Percentiles rank a stretch among this genome's conserved stretches.
Evolutionary conservation across 1,140 invertebrate species (phyloP).

Genomic region (Alviniconcha marisindica): DNA sequence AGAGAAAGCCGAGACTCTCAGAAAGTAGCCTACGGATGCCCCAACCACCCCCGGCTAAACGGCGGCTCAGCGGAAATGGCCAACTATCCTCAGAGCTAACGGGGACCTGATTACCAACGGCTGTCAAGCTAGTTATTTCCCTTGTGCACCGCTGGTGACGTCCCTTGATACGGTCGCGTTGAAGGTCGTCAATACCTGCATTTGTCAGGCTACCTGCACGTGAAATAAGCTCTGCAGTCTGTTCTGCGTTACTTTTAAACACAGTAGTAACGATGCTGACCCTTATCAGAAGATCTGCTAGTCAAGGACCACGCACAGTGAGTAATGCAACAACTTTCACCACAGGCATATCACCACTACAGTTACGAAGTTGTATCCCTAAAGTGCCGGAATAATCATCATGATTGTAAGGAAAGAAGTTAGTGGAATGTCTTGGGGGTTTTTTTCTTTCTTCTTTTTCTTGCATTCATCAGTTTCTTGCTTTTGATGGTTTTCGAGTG

Average conservation of each 20-base stretch:
- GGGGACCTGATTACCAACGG: too few species aligned
- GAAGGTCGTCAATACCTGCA: not conserved
- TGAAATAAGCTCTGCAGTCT: not conserved
- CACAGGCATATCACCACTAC: too few species aligned
- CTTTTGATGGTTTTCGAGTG: not conserved
- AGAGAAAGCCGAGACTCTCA: too few species aligned
- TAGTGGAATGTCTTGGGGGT: not conserved
- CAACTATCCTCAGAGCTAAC: too few species aligned
- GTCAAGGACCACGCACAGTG: not conserved
- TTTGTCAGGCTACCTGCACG: not conserved
- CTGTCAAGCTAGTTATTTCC: too few species aligned
- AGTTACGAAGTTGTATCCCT: too few species aligned
- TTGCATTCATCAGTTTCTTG: not conserved
- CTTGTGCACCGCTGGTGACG: too few species aligned
- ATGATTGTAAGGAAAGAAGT: not conserved
- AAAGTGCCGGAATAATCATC: not conserved
- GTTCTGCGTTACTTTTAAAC: not conserved
- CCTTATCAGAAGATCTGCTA: not conserved
- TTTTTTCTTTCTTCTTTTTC: not conserved
- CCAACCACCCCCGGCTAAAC: too few species aligned
- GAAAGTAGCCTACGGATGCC: too few species aligned
- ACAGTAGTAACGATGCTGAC: not conserved
- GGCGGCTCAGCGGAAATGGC: too few species aligned
- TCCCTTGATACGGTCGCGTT: conserved; percentile 5
- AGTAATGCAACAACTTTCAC: not conserved